Base-by-base conservation (phyloP, 2,888 invertebrate species). In the Tachina grossa region DNA sequence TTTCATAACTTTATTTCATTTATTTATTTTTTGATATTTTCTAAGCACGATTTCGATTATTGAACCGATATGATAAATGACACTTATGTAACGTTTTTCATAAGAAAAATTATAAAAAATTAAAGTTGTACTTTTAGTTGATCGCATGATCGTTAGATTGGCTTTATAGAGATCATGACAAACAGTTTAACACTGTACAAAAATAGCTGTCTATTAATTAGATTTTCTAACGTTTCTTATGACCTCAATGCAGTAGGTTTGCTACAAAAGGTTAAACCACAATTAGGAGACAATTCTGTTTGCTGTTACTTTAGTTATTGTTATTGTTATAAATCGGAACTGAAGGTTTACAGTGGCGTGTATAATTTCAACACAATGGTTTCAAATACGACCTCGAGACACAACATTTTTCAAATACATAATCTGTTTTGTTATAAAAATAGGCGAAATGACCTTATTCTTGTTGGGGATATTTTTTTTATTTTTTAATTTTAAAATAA, bases 41-140 rank as follows among this genome's bases (percentile, higher is more conserved):
- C n/a, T 72, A 80, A 76, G 80, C 85, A 85, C 85, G 85, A 85
- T 66, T 83, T 83, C 51, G 76, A 85, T 85, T 83, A 76, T 53
- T 79, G 74, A 85, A 69, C 47, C 71, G 65, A 75, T 83, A 72
- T 75, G 75, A 85, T 80, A 72, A 85, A 83, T 79, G 85, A 80
- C 79, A 80, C 72, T 83, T 76, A 55, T 83, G 49, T 65, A 79
- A 66, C 51, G 65, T 22, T 39, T 53, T 72, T 78, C 41, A 65
- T 77, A 57, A 53, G 47, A 81, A 57, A 63, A 69, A 68, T 76
- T 41, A 53, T 16, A 10, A 22, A 13, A 47, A 63, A 53, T 8
- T 19, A 49, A 49, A 72, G 53, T n/a, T 61, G 39, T 61, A 51
- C n/a, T 49, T 71, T 65, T 31, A 51, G 68, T 75, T 71, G 59